Conservation (phyloP, 2,113 vertebrate species). For the Xyliphius kryptos region DNA sequence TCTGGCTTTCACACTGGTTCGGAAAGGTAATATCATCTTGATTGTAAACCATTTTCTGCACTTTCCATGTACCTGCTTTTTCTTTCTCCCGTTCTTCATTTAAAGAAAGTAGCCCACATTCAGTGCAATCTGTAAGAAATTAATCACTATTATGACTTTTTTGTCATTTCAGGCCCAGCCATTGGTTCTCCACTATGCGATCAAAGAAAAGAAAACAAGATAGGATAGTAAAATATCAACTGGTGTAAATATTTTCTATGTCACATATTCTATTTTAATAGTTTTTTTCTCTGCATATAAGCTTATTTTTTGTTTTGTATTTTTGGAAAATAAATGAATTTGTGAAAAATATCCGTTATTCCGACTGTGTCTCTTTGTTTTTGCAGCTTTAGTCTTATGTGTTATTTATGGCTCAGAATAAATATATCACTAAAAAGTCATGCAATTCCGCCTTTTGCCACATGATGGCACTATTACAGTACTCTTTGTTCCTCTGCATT, state of each 20-base stretch:
- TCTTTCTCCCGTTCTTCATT: neutral
- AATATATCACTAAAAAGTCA: too few species aligned
- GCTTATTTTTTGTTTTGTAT: slow-evolving; percentile 74
- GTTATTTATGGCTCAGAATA: too few species aligned
- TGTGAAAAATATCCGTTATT: slow-evolving; percentile 37
- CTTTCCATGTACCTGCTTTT: neutral
- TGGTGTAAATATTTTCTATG: slow-evolving; percentile 71
- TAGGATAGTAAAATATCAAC: slow-evolving; percentile 51
- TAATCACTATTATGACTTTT: neutral
- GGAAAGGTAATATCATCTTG: slow-evolving; percentile 62
- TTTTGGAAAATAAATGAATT: slow-evolving; percentile 62
- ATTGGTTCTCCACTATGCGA: slow-evolving; percentile 70
- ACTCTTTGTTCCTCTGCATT: too few species aligned
- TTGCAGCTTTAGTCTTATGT: neutral
- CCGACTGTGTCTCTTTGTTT: neutral
- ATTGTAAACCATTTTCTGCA: slow-evolving; percentile 9
- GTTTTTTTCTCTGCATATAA: slow-evolving; percentile 67
- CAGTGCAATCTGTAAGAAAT: neutral
- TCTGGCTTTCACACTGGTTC: slow-evolving; percentile 76
- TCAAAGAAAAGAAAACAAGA: slow-evolving; percentile 70
- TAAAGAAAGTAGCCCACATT: neutral
- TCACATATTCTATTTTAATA: slow-evolving; percentile 78
- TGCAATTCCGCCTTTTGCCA: too few species aligned
- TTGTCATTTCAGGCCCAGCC: slow-evolving; percentile 60
- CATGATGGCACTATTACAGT: too few species aligned